Percentiles rank a stretch among this genome's conserved stretches.
Evolutionary conservation across 2,888 invertebrate species (phyloP).

Genomic region (Caenorhabditis parvicauda): DNA sequence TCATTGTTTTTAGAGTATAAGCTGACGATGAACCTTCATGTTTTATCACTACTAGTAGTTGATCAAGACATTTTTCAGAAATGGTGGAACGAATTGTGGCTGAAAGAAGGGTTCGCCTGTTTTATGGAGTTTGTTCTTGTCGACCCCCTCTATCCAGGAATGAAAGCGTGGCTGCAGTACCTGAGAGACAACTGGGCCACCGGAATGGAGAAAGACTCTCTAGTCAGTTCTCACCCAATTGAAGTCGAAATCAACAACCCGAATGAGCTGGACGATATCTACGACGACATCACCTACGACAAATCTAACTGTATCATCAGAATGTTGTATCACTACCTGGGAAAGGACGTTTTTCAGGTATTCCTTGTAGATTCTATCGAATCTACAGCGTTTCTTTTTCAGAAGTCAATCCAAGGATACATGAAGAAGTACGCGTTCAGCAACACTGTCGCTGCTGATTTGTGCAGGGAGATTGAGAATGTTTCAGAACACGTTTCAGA

Average conservation of each 20-base stretch:
- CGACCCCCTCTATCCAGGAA: conserved; percentile 86
- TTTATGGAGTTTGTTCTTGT: conserved; percentile 94
- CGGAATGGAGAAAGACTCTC: conserved; percentile 76
- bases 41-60: too few species aligned
- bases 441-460: conserved; percentile 87
- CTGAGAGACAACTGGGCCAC: conserved; percentile 82
- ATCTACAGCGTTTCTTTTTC: conserved; percentile 67
- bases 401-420: conserved; percentile 87
- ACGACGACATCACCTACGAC: conserved; percentile 87
- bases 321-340: conserved; percentile 90
- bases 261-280: conserved; percentile 92
- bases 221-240: conserved; percentile 75
- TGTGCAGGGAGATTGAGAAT: too few species aligned
- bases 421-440: conserved; percentile 81
- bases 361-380: conserved; percentile 30
- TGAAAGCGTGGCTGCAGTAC: conserved; percentile 95
- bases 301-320: conserved; percentile 88
- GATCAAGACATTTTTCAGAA: conserved; percentile 51
- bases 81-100: conserved; percentile 74
- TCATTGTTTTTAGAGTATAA: too few species aligned
- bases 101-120: conserved; percentile 92
- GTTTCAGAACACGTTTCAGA: too few species aligned
- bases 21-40: too few species aligned
- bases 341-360: conserved; percentile 75
- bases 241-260: conserved; percentile 83